Conservation (phyloP, 2,797 vertebrate species). For the Malacoctenus gilli region DNA sequence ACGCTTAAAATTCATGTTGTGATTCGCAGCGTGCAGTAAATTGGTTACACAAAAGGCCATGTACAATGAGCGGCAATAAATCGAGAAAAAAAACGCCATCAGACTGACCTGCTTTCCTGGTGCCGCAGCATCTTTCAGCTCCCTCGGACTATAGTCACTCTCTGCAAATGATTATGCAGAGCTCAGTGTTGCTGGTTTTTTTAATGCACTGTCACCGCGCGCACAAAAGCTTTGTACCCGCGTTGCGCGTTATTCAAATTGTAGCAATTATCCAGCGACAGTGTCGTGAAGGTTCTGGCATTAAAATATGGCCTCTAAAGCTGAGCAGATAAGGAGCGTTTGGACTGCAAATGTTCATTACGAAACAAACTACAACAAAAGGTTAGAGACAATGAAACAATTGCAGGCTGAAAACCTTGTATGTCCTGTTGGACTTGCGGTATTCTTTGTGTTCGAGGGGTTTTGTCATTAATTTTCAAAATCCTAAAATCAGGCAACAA, state of each 20-base stretch:
- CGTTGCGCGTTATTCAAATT: neutral
- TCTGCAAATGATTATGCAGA: slow-evolving; percentile 67
- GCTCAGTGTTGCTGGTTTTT: neutral
- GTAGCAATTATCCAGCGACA: slow-evolving; percentile 4
- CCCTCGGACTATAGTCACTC: slow-evolving; percentile 64
- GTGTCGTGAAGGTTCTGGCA: slow-evolving; percentile 1
- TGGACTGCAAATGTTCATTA: neutral
- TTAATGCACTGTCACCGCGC: slow-evolving; percentile 5
- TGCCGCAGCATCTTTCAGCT: slow-evolving; percentile 67
- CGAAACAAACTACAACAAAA: neutral
- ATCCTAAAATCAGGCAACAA: neutral
- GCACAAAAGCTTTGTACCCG: neutral
- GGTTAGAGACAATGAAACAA: neutral
- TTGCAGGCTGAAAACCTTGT: slow-evolving; percentile 24
- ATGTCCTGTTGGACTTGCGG: neutral
- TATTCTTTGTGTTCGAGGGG: neutral
- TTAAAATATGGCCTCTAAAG: neutral
- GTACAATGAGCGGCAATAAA: slow-evolving; percentile 2
- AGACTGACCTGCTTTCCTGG: slow-evolving; percentile 70
- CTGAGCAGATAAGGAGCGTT: neutral
- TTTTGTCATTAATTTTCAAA: neutral
- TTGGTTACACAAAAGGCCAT: neutral
- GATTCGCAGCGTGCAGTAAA: slow-evolving; percentile 8
- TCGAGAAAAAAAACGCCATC: slow-evolving; percentile 2
- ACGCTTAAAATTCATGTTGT: slow-evolving; percentile 20